Evolutionary conservation across 2,888 invertebrate genomes (phyloP), one percentile per base, ranked within the genome.

Genomic region (Sinohyriopsis cumingii): DNA sequence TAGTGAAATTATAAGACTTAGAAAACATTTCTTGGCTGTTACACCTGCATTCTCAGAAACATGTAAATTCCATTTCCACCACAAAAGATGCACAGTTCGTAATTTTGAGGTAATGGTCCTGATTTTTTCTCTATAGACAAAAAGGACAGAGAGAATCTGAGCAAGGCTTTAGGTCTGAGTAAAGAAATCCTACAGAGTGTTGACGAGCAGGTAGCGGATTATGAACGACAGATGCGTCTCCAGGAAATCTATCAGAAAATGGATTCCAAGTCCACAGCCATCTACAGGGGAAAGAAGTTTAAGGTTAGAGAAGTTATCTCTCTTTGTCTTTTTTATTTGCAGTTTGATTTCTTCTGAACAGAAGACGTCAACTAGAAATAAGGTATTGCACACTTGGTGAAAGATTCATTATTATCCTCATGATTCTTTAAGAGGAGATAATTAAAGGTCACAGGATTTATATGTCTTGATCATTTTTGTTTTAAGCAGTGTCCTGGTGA

Each of bases 171-270:
- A 56, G 93, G 93, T 67, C 92, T 95, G 69, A 95, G 96, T 45
- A 96, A 96, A 91, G 95, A 95, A 84, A 95, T 98, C 77, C 92
- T 98, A 79, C 94, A 95, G 0, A 95, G 95, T 89, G 96, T 98
- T 0, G 95, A 98, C 90, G 94, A 95, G 54, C 95, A 96, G 88
- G 97, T 98, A 53, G 97, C 96, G 0, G 95, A 96, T 68, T 96
- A 96, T 83, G 96, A 97, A 88, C 93, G 95, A 69, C 95, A 96
- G 82, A 95, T 96, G 88, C 92, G 96, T 20, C 95, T 98, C 86
- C 90, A 96, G 77, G 97, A 98, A 89, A 96, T 98, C 80, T 97
- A 96, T 91, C 94, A 95, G 87, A 92, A 94, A 79, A 95, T 98
- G 81, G 98, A 98, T 90, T 95, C 96, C 6, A 96, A 98, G 90